Base-by-base conservation (phyloP, 2,797 vertebrate genomes). In the Takifugu rubripes region DNA sequence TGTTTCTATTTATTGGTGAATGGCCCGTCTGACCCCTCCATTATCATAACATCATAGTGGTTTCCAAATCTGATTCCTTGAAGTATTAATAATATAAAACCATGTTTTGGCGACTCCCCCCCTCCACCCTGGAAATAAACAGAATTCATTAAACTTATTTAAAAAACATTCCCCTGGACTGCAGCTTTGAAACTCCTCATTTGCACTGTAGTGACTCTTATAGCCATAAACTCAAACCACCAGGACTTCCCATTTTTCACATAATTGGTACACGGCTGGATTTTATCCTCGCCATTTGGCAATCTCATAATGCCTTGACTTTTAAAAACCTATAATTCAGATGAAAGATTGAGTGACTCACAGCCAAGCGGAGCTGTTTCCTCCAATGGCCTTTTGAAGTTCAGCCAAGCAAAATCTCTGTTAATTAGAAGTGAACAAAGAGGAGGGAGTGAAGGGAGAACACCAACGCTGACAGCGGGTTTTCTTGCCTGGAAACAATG, bases 381-480 rank as follows among this genome's bases (percentile, higher is more conserved):
- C 59, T 48, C 75, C 72, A 82, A 63, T 86, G 82, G 75, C 82
- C 86, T 86, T 89, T 88, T 87, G 81, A 86, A 82, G 86, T 78
- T 61, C 77, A 88, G 74, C 82, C 81, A 88, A 84, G 84, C 80
- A 87, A 86, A 89, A 83, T 83, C 78, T 82, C 73, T 74, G 73
- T 80, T 86, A 89, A 87, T 89, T 88, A 87, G 76, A 80, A 81
- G 65, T 79, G 81, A 86, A 82, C 78, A 84, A 82, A 84, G 77
- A 81, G 31, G 59, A 71, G 66, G 68, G 66, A 66, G 70, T 72
- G 81, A 70, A 56, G 54, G 64, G 67, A 45, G 74, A 80, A 71
- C 65, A 65, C 42, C n/a, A 59, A 74, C 60, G 66, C 47, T 78
- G 79, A 84, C 70, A 65, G 68, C 6, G 4, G 36, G 46, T 70